Percentiles rank a stretch among this genome's conserved stretches.
Conservation (phyloP, 2,797 vertebrate genomes). For the Lutjanus campechanus region DNA sequence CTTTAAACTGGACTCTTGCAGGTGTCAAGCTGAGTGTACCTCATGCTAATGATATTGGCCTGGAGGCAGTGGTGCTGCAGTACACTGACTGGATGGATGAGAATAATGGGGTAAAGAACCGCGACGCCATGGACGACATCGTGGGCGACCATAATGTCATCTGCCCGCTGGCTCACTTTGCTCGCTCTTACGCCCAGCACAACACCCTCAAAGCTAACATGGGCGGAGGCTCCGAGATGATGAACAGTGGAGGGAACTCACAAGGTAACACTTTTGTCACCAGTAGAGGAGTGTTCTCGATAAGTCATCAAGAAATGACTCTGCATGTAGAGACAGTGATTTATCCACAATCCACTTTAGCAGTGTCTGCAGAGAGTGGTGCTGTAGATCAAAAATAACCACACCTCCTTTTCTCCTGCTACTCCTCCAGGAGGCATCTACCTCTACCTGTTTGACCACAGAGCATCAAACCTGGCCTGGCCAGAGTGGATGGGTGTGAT, state of each 20-base stretch:
- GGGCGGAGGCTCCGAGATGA: constrained; percentile 62
- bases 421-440: constrained; percentile 81
- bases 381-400: background rate
- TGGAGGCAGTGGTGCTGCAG: constrained; percentile 93
- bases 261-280: constrained; percentile 64
- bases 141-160: constrained; percentile 96
- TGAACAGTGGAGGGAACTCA: constrained; percentile 79
- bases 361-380: background rate
- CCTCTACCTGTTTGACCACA: constrained; percentile 93
- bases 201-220: constrained; percentile 75
- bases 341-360: background rate
- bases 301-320: background rate
- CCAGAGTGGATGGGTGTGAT: constrained; percentile 98
- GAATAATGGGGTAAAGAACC: constrained; percentile 90
- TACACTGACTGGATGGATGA: constrained; percentile 96
- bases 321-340: background rate
- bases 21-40: constrained; percentile 92
- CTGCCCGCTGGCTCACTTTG: constrained; percentile 91
- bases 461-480: constrained; percentile 93
- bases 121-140: constrained; percentile 92
- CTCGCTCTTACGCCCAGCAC: constrained; percentile 86
- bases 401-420: background rate
- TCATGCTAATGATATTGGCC: constrained; percentile 92
- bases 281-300: background rate
- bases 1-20: constrained; percentile 17